Conservation (phyloP, 2,797 vertebrate genomes). For the Lutjanus campechanus region DNA sequence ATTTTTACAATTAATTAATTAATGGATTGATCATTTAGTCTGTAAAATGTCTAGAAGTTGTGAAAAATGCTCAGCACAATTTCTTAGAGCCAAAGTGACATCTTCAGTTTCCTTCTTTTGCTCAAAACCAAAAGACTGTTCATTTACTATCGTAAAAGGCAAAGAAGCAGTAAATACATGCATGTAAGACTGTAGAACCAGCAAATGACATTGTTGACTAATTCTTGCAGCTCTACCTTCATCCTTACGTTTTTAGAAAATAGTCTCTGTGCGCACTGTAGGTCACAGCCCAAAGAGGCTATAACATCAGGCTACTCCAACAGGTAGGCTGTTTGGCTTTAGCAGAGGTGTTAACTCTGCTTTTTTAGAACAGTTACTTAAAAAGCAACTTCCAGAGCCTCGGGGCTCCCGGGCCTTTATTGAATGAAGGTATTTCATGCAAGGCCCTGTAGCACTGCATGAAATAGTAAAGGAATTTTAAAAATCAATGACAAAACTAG, state of each 20-base stretch:
- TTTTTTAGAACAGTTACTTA: not conserved
- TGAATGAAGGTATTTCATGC: conserved; percentile 2
- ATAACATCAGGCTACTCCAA: not conserved
- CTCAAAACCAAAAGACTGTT: too few species aligned
- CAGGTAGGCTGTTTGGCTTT: not conserved
- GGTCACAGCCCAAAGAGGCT: not conserved
- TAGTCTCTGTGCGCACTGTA: not conserved
- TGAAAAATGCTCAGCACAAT: too few species aligned
- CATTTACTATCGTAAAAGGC: too few species aligned
- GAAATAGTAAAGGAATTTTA: conserved; percentile 3
- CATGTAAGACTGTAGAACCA: too few species aligned
- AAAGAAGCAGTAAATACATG: too few species aligned
- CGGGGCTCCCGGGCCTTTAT: not conserved
- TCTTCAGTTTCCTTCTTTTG: too few species aligned
- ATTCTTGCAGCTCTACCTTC: not conserved
- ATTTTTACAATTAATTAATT: too few species aligned
- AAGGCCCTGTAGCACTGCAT: not conserved
- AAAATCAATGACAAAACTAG: conserved; percentile 22
- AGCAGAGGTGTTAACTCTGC: not conserved
- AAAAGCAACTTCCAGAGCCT: conserved; percentile 7
- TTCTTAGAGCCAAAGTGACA: too few species aligned
- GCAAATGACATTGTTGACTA: too few species aligned
- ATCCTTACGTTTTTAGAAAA: not conserved
- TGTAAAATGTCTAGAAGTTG: too few species aligned
- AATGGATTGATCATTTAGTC: too few species aligned